phyloP scores from a whole-genome alignment of 2,888 invertebrate species.

The Creontiades dilutus region DNA sequence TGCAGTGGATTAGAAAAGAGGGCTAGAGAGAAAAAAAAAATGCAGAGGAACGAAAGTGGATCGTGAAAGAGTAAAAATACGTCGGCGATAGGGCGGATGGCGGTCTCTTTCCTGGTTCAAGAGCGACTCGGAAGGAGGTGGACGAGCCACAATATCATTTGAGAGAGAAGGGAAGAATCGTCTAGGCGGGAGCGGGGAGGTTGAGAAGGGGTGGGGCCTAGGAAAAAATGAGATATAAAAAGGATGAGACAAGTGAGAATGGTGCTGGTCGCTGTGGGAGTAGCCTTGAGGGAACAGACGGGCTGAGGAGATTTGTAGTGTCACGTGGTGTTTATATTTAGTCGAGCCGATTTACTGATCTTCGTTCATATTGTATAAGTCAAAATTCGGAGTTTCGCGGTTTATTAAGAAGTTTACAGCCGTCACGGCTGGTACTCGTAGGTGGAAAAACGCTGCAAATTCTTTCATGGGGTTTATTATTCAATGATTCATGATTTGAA shows the following conservation, averaged over 20 bases:
- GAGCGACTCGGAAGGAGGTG: neutral
- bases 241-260: constrained; percentile 54
- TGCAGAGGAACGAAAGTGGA: neutral
- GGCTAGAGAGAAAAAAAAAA: neutral
- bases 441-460: too few relatives aligned
- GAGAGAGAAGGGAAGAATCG: neutral
- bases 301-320: constrained; percentile 35
- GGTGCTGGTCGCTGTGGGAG: constrained; percentile 23
- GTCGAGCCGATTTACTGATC: constrained; percentile 55
- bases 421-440: neutral
- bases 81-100: neutral
- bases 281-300: constrained; percentile 50
- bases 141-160: neutral
- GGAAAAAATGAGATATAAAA: constrained; percentile 51
- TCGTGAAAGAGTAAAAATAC: neutral
- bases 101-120: neutral
- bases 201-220: neutral
- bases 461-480: too few relatives aligned
- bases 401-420: neutral
- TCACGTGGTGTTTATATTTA: constrained; percentile 63
- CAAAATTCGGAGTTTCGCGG: neutral
- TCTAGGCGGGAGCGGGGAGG: neutral
- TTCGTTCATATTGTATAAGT: constrained; percentile 27
- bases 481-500: too few relatives aligned
- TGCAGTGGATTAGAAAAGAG: neutral